Conservation (phyloP, 2,113 vertebrate species). For the Lanius ludovicianus region DNA sequence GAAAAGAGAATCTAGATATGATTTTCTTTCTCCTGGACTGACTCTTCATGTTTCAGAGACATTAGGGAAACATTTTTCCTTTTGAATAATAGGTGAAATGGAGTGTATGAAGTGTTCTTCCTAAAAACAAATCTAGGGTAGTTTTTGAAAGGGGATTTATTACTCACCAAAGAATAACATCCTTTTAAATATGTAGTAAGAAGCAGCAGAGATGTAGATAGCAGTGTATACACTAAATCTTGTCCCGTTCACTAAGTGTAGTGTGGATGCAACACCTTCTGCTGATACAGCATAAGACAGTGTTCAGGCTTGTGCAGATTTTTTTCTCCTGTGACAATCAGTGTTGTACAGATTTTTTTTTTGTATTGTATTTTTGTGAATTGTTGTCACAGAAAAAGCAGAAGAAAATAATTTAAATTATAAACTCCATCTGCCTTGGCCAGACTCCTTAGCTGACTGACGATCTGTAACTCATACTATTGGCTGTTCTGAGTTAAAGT, state of each 20-base stretch:
- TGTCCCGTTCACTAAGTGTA: background rate
- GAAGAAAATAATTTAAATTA: background rate
- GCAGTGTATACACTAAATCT: background rate
- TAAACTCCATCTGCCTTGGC: background rate
- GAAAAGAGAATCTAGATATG: background rate
- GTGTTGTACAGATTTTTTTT: background rate
- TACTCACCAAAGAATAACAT: background rate
- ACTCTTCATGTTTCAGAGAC: background rate
- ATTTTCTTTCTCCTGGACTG: background rate
- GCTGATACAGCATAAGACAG: background rate
- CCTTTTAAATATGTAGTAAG: background rate
- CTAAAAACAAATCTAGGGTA: background rate
- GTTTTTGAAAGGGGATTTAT: background rate
- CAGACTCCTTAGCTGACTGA: background rate
- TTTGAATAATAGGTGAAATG: background rate
- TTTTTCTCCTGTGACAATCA: background rate
- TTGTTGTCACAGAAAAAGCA: background rate
- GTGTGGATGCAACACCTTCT: background rate
- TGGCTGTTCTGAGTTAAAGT: background rate
- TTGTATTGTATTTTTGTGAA: background rate
- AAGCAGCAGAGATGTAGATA: background rate
- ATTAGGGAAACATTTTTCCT: background rate
- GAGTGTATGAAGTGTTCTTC: background rate
- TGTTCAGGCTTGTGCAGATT: background rate
- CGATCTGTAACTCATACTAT: background rate